These are phyloP conservation scores for Xanthorhoe designata DNA, from an alignment of 2,888 invertebrate species.

Conservation along the genomic window DNA sequence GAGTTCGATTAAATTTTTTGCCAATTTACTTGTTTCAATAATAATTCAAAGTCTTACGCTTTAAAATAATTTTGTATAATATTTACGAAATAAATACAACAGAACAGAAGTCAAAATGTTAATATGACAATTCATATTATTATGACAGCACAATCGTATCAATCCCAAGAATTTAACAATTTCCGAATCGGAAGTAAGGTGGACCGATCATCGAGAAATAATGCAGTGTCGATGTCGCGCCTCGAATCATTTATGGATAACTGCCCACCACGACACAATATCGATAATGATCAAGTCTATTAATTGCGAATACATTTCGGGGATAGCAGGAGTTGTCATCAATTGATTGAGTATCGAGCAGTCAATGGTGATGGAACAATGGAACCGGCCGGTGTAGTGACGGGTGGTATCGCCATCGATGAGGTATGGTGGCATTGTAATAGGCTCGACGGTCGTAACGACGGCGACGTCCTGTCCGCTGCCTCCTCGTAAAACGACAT, in stretches of 20 bases:
- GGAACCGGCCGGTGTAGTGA: conserved; percentile 56
- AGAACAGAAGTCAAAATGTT: conserved; percentile 66
- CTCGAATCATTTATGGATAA: conserved; percentile 79
- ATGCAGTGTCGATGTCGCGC: conserved; percentile 80
- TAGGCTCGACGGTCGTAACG: conserved; percentile 82
- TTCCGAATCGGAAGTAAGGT: conserved; percentile 86
- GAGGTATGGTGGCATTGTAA: conserved; percentile 82
- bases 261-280: conserved; percentile 56
- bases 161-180: conserved; percentile 79
- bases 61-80: conserved; percentile 63
- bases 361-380: conserved; percentile 75
- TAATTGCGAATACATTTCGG: conserved; percentile 65
- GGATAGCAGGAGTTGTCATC: conserved; percentile 52
- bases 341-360: conserved; percentile 55
- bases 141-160: conserved; percentile 70
- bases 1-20: background rate
- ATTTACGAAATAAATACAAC: conserved; percentile 60
- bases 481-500: conserved; percentile 84
- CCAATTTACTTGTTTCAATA: background rate
- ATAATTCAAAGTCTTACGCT: conserved; percentile 45
- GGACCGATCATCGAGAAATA: conserved; percentile 79
- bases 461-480: conserved; percentile 85
- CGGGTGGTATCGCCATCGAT: conserved; percentile 66
- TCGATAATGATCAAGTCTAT: conserved; percentile 34
- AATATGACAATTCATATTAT: conserved; percentile 61